phyloP scores from a whole-genome alignment of 2,113 vertebrate species.

The Bettongia penicillata region DNA sequence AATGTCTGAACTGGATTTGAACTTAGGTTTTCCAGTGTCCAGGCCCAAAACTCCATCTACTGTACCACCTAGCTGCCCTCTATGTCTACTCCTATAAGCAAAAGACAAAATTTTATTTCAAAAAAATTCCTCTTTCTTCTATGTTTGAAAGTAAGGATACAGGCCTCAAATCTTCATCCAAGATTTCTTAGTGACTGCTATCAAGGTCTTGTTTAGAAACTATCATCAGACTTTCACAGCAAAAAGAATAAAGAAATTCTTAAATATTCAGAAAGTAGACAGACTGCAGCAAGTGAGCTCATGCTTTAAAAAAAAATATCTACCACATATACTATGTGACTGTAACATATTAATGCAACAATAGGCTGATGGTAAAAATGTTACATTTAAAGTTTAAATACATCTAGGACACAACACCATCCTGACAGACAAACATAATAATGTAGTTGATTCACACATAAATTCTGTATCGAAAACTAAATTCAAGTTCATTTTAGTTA shows the following conservation, averaged over 20 bases:
- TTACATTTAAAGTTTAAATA: neutral
- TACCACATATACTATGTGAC: neutral
- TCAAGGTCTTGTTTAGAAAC: neutral
- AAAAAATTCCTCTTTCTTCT: conserved; percentile 49
- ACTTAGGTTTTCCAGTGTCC: neutral
- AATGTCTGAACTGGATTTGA: neutral
- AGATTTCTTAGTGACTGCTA: conserved; percentile 6
- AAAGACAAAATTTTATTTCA: conserved; percentile 51
- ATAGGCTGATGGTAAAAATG: neutral
- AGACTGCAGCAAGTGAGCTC: neutral
- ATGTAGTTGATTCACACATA: neutral
- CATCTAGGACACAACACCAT: neutral
- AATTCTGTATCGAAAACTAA: neutral
- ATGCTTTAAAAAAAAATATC: neutral
- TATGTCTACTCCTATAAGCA: conserved; percentile 20
- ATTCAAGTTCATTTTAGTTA: conserved; percentile 6
- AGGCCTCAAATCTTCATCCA: neutral
- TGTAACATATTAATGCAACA: neutral
- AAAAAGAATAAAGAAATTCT: neutral
- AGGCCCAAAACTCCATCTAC: neutral
- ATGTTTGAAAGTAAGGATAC: conserved; percentile 29
- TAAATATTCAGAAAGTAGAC: conserved; percentile 5
- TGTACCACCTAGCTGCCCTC: conserved; percentile 13
- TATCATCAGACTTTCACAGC: accelerated
- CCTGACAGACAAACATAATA: neutral